phyloP scores from a whole-genome alignment of 2,888 invertebrate genomes.

The Crepidodera aurea region DNA sequence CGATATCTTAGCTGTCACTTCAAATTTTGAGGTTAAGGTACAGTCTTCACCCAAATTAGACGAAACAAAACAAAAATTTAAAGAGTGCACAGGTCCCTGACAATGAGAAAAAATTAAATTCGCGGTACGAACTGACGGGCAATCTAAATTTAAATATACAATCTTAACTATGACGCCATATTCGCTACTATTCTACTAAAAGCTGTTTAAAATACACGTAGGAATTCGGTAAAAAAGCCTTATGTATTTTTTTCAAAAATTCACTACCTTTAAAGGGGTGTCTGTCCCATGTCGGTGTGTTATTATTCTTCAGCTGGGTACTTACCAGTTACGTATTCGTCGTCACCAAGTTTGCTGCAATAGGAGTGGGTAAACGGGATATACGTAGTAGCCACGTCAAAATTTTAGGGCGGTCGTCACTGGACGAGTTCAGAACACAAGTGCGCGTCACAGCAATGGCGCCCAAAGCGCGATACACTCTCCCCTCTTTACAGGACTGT shows the following conservation, averaged over 20 bases:
- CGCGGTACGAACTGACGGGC: slow-evolving; percentile 24
- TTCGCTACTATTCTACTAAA: slow-evolving; percentile 61
- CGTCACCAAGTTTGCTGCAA: slow-evolving; percentile 93
- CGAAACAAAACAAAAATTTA: slow-evolving; percentile 20
- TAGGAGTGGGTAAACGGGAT: slow-evolving; percentile 92
- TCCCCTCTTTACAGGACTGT: slow-evolving; percentile 16
- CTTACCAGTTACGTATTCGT: slow-evolving; percentile 93
- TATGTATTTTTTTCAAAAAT: slow-evolving; percentile 33
- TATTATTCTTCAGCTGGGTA: slow-evolving; percentile 74
- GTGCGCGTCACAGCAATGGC: slow-evolving; percentile 82
- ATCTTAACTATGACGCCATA: slow-evolving; percentile 62
- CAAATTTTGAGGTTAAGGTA: slow-evolving; percentile 23
- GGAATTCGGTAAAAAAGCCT: slow-evolving; percentile 59
- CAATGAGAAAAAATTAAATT: slow-evolving; percentile 23
- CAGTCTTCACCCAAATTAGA: slow-evolving; percentile 14
- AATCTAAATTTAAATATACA: slow-evolving; percentile 58
- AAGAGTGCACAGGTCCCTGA: slow-evolving; percentile 10
- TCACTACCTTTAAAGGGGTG: slow-evolving; percentile 53
- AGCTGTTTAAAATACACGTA: slow-evolving; percentile 49
- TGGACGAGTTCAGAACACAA: slow-evolving; percentile 78
- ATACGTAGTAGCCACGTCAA: slow-evolving; percentile 95
- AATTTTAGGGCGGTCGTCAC: slow-evolving; percentile 86
- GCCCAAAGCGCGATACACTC: slow-evolving; percentile 59
- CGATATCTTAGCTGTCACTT: slow-evolving; percentile 5
- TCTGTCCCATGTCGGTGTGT: slow-evolving; percentile 65